These are phyloP conservation scores for Microctenopoma stevenorrisi DNA, from an alignment of 2,797 vertebrate species.

Conservation along the genomic window DNA sequence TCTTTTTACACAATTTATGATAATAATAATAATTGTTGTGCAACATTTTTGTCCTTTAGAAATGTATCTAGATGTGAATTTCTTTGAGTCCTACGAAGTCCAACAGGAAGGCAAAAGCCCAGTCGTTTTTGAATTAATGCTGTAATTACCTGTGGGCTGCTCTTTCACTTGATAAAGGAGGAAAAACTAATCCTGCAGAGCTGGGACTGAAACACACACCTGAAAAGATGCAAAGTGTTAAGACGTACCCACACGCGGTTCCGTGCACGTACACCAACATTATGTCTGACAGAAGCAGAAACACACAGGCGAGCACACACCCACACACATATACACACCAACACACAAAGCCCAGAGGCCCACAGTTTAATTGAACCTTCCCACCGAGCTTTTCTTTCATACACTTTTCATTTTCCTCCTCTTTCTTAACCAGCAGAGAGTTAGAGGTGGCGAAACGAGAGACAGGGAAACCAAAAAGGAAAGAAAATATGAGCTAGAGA, in stretches of 20 bases:
- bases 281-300: conserved; percentile 6
- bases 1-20: not conserved
- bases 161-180: conserved; percentile 74
- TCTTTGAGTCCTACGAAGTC: conserved; percentile 52
- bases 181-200: conserved; percentile 75
- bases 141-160: conserved; percentile 77
- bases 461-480: conserved; percentile 31
- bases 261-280: conserved; percentile 17
- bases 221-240: conserved; percentile 44
- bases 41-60: conserved; percentile 45
- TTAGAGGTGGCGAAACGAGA: conserved; percentile 45
- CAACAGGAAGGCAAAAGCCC: conserved; percentile 56
- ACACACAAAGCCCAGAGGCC: conserved; percentile 67
- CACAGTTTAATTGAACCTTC: conserved; percentile 79
- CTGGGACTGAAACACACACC: conserved; percentile 65
- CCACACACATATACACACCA: conserved; percentile 25
- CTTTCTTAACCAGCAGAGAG: conserved; percentile 62
- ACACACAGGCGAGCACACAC: conserved; percentile 25
- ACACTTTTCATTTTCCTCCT: conserved; percentile 28
- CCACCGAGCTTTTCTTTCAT: conserved; percentile 54
- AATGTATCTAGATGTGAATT: conserved; percentile 24
- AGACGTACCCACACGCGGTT: conserved; percentile 35
- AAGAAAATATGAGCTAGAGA: conserved; percentile 22
- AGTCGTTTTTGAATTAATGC: conserved; percentile 65
- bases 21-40: conserved; percentile 3